phyloP scores from a whole-genome alignment of 2,888 invertebrate species.

The Chrysolina oricalcia region DNA sequence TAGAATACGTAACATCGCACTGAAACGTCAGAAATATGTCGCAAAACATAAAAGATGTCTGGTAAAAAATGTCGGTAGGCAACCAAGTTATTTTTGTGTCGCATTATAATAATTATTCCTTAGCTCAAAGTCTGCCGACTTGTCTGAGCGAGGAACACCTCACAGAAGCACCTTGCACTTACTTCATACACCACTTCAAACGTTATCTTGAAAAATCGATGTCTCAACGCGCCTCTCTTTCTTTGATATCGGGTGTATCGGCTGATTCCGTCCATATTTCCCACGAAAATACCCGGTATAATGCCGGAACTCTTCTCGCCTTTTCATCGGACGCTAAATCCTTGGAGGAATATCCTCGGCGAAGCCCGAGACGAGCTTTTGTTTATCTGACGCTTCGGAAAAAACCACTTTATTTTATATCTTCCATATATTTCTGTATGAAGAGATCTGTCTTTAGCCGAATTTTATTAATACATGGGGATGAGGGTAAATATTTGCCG shows the following conservation, averaged over 20 bases:
- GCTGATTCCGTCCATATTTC: slow-evolving; percentile 38
- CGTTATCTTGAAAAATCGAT: slow-evolving; percentile 8
- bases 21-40: no score
- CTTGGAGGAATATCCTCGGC: slow-evolving; percentile 39
- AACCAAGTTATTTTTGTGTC: no score
- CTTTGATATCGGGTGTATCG: slow-evolving; percentile 11
- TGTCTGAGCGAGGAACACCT: no score
- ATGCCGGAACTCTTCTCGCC: slow-evolving; percentile 40
- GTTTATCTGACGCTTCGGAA: slow-evolving; percentile 46
- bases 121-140: no score
- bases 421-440: slow-evolving; percentile 41
- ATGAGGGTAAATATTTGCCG: slow-evolving; percentile 10
- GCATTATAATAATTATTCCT: no score
- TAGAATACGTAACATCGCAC: no score
- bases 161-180: neutral
- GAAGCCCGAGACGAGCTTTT: slow-evolving; percentile 43
- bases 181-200: neutral
- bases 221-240: neutral
- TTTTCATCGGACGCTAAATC: slow-evolving; percentile 44
- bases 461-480: slow-evolving; percentile 33
- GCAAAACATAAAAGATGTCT: no score
- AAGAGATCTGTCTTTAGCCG: slow-evolving; percentile 39
- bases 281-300: slow-evolving; percentile 34
- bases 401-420: slow-evolving; percentile 48
- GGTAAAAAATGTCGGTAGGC: no score